Percentiles rank a stretch among this genome's conserved stretches.
phyloP scores from a whole-genome alignment of 2,888 invertebrate species.

The Eucera pruinosa region DNA sequence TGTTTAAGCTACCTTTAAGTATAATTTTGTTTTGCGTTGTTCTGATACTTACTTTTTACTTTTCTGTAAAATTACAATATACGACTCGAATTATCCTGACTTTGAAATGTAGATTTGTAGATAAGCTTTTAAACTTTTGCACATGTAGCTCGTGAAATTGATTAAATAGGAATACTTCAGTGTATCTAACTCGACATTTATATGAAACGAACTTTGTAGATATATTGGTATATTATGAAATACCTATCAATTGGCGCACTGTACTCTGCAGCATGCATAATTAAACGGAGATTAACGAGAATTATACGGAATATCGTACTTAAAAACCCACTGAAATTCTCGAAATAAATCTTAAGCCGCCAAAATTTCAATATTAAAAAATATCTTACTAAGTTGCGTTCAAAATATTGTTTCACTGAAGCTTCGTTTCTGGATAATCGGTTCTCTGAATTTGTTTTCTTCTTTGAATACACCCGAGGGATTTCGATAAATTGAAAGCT shows the following conservation, averaged over 20 bases:
- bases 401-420: slow-evolving; percentile 3
- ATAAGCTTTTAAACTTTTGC: too few relatives aligned
- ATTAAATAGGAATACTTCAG: neutral
- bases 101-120: too few relatives aligned
- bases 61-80: too few relatives aligned
- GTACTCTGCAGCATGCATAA: neutral
- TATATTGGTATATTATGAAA: neutral
- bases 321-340: neutral
- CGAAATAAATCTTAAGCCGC: neutral
- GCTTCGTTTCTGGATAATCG: neutral
- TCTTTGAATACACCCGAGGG: slow-evolving; percentile 6
- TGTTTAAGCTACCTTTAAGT: too few relatives aligned
- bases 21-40: too few relatives aligned
- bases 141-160: too few relatives aligned
- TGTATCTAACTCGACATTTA: neutral
- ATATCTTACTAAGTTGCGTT: neutral
- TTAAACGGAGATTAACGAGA: slow-evolving; percentile 11
- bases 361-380: neutral
- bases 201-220: neutral
- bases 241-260: neutral
- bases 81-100: too few relatives aligned
- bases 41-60: too few relatives aligned
- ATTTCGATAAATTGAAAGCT: slow-evolving; percentile 23
- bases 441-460: neutral
- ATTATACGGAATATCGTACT: neutral